A percentile compares a stretch with the other conserved stretches of the same genome.
Conservation (phyloP, 2,113 vertebrate species). For the Colinus virginianus region DNA sequence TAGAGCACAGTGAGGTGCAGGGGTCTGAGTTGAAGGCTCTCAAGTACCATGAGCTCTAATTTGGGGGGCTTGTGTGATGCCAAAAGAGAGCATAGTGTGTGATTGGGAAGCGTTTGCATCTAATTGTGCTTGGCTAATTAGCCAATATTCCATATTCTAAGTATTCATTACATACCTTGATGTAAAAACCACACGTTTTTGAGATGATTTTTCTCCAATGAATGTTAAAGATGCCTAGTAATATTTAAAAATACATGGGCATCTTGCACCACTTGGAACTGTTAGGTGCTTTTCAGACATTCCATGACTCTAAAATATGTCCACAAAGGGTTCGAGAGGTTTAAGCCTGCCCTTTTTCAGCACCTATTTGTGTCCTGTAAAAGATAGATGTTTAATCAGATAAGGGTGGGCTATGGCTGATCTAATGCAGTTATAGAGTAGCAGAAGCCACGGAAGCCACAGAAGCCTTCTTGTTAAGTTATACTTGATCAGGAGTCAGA, state of each 20-base stretch:
- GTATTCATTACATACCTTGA: background rate
- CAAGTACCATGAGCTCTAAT: background rate
- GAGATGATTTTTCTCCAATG: background rate
- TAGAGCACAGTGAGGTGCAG: background rate
- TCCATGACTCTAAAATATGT: background rate
- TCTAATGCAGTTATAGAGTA: background rate
- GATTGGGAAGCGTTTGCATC: background rate
- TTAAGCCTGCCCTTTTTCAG: slow-evolving; percentile 17
- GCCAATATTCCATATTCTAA: background rate
- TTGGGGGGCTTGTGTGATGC: background rate
- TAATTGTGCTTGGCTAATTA: background rate
- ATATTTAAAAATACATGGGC: background rate
- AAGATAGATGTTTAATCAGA: background rate
- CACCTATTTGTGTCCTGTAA: background rate
- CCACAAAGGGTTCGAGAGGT: background rate
- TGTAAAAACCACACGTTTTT: background rate
- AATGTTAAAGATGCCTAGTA: background rate
- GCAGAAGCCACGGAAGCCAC: rapidly evolving
- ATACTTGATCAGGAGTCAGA: background rate
- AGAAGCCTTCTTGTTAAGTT: background rate
- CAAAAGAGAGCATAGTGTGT: background rate
- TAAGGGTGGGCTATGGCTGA: background rate
- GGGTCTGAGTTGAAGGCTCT: background rate
- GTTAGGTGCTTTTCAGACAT: background rate
- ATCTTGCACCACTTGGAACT: background rate